Percentiles rank a stretch among this genome's conserved stretches.
Conservation (phyloP, 2,797 vertebrate species). For the Microhierax caerulescens region DNA sequence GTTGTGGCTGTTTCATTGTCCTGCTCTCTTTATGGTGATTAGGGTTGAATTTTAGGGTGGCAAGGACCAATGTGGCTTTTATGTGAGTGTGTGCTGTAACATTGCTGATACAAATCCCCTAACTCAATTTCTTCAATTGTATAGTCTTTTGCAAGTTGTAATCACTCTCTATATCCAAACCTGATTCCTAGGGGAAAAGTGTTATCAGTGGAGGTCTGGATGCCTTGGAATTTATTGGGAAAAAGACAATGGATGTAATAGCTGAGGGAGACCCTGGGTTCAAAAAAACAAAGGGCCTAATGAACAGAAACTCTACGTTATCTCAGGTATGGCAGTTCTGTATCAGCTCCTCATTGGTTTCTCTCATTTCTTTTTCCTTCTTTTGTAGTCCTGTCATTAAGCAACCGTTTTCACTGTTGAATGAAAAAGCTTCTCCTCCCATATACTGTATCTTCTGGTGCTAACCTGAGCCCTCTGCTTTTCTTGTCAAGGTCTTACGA, state of each 20-base stretch:
- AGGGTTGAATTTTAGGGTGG: neutral
- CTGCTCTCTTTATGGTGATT: neutral
- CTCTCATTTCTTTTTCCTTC: neutral
- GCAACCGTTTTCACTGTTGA: neutral
- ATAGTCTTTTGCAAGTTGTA: neutral
- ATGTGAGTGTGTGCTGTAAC: neutral
- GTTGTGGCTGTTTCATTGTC: neutral
- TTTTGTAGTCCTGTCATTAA: neutral
- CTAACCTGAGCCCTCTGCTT: constrained; percentile 2
- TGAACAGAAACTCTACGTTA: constrained; percentile 86
- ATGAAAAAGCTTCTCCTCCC: neutral
- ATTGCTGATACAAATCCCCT: neutral
- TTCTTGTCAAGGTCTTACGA: constrained; percentile 85
- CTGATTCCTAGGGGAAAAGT: constrained; percentile 84
- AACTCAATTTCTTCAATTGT: neutral
- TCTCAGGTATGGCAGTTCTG: constrained; percentile 83
- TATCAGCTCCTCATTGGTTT: neutral
- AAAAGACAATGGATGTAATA: constrained; percentile 99
- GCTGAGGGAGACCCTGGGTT: constrained; percentile 97
- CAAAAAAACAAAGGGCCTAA: constrained; percentile 93
- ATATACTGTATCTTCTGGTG: neutral
- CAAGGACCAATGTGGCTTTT: neutral
- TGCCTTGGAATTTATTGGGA: constrained; percentile 97
- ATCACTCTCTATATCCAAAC: neutral
- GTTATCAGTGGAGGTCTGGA: constrained; percentile 92